These are phyloP conservation scores for Cryptoprocta ferox DNA, from an alignment of 2,797 vertebrate species.

Conservation along the genomic window DNA sequence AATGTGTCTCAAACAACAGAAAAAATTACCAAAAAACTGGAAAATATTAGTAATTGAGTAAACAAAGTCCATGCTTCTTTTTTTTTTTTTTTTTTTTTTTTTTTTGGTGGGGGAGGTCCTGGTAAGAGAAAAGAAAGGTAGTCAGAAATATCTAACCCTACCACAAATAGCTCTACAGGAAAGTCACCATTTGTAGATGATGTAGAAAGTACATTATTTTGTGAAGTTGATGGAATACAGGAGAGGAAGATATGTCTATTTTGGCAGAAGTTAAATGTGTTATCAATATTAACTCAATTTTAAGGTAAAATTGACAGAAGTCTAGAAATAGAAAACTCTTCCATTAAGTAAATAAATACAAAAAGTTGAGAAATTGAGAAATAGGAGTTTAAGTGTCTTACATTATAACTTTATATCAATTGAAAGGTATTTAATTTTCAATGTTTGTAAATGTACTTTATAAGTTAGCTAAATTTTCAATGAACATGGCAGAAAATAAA, in stretches of 20 bases:
- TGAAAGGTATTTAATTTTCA: background rate
- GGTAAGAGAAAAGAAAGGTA: constrained; percentile 14
- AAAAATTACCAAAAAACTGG: background rate
- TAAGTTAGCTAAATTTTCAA: background rate
- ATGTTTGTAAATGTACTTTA: background rate
- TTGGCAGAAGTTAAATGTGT: background rate
- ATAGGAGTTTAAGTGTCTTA: background rate
- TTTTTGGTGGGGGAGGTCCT: background rate
- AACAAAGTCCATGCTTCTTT: background rate
- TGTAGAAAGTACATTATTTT: background rate
- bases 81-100: background rate
- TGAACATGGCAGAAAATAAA: background rate
- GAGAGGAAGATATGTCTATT: background rate
- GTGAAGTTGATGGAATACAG: background rate
- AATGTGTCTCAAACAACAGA: background rate
- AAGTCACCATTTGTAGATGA: background rate
- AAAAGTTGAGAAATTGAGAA: background rate
- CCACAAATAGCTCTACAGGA: background rate
- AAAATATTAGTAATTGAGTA: constrained; percentile 14
- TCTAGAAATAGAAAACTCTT: background rate
- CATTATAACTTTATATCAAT: background rate
- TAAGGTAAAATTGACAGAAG: background rate
- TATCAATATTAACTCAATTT: background rate
- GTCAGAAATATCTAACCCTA: background rate
- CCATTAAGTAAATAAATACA: background rate